Conservation (phyloP, 2,113 vertebrate genomes). For the Rhynchomys soricoides region DNA sequence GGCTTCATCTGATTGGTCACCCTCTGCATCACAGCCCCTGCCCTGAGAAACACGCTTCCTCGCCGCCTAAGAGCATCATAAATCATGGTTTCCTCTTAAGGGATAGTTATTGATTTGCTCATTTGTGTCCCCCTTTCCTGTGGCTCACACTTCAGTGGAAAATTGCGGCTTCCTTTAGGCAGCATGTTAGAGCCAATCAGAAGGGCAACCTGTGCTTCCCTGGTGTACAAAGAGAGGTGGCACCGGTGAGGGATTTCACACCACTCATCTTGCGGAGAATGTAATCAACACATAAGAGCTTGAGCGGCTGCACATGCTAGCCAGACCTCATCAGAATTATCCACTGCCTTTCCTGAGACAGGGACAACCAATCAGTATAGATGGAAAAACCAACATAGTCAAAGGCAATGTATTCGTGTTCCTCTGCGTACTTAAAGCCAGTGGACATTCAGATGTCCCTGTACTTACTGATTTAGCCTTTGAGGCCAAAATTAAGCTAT, state of each 20-base stretch:
- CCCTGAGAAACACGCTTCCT: not conserved
- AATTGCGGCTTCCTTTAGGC: slow-evolving; percentile 51
- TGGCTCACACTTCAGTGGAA: not conserved
- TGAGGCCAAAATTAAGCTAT: not conserved
- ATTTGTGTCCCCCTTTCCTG: not conserved
- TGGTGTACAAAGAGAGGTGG: slow-evolving; percentile 65
- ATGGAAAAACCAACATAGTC: not conserved
- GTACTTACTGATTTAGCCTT: not conserved
- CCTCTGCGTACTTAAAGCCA: not conserved
- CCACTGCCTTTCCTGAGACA: not conserved
- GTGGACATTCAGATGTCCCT: not conserved
- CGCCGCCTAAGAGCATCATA: not conserved
- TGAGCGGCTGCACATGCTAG: not conserved
- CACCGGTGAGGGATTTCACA: slow-evolving; percentile 49
- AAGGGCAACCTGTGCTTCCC: not conserved
- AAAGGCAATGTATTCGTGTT: not conserved
- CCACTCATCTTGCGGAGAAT: not conserved
- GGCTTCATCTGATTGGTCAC: not conserved
- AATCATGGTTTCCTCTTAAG: slow-evolving; percentile 63
- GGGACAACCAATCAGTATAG: not conserved
- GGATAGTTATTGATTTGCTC: slow-evolving; percentile 47
- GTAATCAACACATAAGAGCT: slow-evolving; percentile 49
- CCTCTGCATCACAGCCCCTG: not conserved
- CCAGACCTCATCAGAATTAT: not conserved
- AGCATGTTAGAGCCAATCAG: slow-evolving; percentile 46